These are phyloP conservation scores for Phylloscopus trochiloides DNA, from an alignment of 2,113 vertebrate genomes.

Conservation along the genomic window DNA sequence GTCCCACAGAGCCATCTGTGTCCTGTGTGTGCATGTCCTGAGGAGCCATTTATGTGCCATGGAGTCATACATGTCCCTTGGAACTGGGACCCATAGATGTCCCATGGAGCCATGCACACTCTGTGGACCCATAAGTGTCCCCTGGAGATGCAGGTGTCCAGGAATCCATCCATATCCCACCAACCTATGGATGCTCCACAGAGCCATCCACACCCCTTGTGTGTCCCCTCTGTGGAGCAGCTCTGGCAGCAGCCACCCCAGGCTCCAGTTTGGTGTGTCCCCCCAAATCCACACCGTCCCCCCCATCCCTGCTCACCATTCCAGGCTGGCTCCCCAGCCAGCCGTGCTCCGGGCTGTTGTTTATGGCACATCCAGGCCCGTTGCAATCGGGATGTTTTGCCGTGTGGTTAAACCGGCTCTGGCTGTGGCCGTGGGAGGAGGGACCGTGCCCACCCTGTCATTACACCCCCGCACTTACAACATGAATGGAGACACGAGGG, in stretches of 20 bases:
- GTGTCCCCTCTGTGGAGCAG: rapidly evolving
- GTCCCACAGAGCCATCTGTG: neutral
- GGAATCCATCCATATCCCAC: rapidly evolving
- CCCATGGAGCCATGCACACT: neutral
- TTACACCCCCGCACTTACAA: neutral
- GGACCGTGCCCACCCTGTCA: neutral
- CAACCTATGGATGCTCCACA: rapidly evolving
- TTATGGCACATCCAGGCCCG: neutral
- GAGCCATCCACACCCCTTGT: rapidly evolving
- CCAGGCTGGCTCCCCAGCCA: rapidly evolving
- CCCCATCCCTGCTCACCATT: rapidly evolving
- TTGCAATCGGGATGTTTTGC: neutral
- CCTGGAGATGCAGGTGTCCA: neutral
- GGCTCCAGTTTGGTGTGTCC: neutral
- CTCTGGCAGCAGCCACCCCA: neutral
- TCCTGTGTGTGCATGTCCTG: neutral
- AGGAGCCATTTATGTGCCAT: neutral
- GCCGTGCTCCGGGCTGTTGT: rapidly evolving
- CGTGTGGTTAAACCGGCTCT: neutral
- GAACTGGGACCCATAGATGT: too few species aligned
- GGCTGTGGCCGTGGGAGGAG: neutral
- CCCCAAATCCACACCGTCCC: rapidly evolving
- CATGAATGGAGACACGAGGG: rapidly evolving
- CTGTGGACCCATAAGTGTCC: neutral
- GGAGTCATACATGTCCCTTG: rapidly evolving